Evolutionary conservation across 2,888 invertebrate genomes (phyloP).

Genomic region (Teleogryllus oceanicus): DNA sequence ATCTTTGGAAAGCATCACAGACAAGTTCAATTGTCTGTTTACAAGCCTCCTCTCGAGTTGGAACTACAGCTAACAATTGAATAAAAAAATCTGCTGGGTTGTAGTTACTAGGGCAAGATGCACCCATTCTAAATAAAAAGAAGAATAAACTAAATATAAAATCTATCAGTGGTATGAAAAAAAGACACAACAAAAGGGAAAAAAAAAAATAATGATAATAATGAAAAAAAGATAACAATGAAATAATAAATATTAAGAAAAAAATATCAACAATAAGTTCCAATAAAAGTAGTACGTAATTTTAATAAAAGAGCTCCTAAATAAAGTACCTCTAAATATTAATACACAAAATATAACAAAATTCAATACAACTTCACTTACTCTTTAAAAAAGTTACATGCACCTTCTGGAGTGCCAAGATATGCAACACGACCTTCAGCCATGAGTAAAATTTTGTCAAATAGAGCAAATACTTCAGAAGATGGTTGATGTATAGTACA

Average conservation of each 20-base stretch:
- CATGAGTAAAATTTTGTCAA: slow-evolving; percentile 84
- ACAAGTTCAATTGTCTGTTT: slow-evolving; percentile 73
- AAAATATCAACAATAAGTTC: no score
- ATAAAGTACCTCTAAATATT: not conserved
- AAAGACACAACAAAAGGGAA: no score
- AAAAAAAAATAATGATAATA: no score
- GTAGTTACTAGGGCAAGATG: slow-evolving; percentile 82
- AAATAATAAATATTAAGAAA: no score
- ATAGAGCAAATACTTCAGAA: slow-evolving; percentile 84
- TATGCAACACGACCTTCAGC: slow-evolving; percentile 89
- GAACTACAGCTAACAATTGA: slow-evolving; percentile 80
- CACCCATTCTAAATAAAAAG: slow-evolving; percentile 60
- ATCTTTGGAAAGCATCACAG: slow-evolving; percentile 70
- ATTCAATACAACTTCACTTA: slow-evolving; percentile 50
- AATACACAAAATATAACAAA: not conserved
- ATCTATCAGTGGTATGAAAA: no score
- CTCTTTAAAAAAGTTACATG: slow-evolving; percentile 76
- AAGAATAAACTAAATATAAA: no score
- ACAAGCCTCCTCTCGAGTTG: slow-evolving; percentile 77
- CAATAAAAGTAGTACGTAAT: no score
- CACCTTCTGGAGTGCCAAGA: slow-evolving; percentile 75
- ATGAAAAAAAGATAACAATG: no score
- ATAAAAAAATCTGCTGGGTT: slow-evolving; percentile 95
- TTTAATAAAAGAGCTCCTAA: no score
- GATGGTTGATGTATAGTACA: slow-evolving; percentile 95